These are phyloP conservation scores for Austrolebias charrua DNA, from an alignment of 2,797 vertebrate species.

Conservation along the genomic window DNA sequence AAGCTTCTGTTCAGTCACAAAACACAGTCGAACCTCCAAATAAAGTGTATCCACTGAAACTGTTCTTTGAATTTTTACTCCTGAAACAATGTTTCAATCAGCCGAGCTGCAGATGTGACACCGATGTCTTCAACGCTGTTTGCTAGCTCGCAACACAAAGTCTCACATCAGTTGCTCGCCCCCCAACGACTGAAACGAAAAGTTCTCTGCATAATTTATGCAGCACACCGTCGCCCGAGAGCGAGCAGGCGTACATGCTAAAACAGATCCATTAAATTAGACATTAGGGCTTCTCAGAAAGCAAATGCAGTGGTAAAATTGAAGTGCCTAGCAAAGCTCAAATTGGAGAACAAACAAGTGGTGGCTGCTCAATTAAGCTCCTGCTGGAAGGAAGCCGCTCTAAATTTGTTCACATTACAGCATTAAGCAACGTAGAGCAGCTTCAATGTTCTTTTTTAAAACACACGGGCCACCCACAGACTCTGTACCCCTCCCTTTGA, in stretches of 20 bases:
- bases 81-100: slow-evolving; percentile 15
- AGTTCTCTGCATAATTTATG: slow-evolving; percentile 72
- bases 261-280: slow-evolving; percentile 68
- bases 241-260: slow-evolving; percentile 44
- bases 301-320: slow-evolving; percentile 44
- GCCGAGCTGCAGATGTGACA: slow-evolving; percentile 14
- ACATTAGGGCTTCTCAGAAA: slow-evolving; percentile 58
- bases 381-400: slow-evolving; percentile 39
- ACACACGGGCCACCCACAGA: slow-evolving; percentile 38
- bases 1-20: no score
- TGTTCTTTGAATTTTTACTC: neutral
- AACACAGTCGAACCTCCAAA: no score
- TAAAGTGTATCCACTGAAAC: slow-evolving; percentile 5
- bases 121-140: slow-evolving; percentile 19
- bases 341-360: slow-evolving; percentile 63
- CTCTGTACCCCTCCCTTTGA: slow-evolving; percentile 49
- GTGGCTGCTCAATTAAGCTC: slow-evolving; percentile 34
- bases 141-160: slow-evolving; percentile 18
- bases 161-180: slow-evolving; percentile 35
- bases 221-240: slow-evolving; percentile 43
- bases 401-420: slow-evolving; percentile 50
- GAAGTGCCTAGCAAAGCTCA: slow-evolving; percentile 50
- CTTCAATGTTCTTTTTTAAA: slow-evolving; percentile 44
- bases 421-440: slow-evolving; percentile 48
- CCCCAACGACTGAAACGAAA: slow-evolving; percentile 38